phyloP scores from a whole-genome alignment of 2,113 vertebrate genomes.

The Hippolais icterina region DNA sequence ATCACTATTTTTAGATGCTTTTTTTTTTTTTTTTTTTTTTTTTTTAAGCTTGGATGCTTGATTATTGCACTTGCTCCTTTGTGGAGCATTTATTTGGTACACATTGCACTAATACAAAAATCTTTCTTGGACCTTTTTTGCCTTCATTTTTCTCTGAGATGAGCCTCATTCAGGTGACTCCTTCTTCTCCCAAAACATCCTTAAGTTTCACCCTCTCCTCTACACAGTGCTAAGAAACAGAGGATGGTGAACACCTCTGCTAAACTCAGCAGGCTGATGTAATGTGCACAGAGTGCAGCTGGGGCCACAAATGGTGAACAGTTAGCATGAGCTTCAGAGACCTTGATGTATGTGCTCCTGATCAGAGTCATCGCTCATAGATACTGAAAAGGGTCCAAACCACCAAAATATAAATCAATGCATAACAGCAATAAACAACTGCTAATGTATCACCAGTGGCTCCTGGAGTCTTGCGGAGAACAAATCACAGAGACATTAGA shows the following conservation, averaged over 20 bases:
- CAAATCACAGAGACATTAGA: not conserved
- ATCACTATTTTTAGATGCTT: not conserved
- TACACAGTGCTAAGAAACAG: not conserved
- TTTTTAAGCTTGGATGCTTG: not conserved
- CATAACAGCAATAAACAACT: not conserved
- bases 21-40: not conserved
- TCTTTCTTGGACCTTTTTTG: not conserved
- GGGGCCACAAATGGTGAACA: not conserved
- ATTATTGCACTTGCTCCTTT: not conserved
- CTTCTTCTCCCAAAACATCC: not conserved
- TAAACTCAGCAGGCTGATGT: not conserved
- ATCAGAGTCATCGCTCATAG: not conserved
- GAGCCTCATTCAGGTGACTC: not conserved
- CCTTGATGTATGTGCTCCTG: not conserved
- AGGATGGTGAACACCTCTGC: not conserved
- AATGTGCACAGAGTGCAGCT: not conserved
- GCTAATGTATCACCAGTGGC: not conserved
- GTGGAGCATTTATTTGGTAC: not conserved
- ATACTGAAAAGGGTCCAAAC: not conserved
- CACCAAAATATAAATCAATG: not conserved
- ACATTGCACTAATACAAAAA: not conserved
- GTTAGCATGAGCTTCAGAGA: not conserved
- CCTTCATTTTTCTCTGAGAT: not conserved
- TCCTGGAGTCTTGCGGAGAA: not conserved
- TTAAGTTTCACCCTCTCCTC: rapidly evolving